These are phyloP conservation scores for Macropis europaea DNA, from an alignment of 2,888 invertebrate species.

Conservation along the genomic window DNA sequence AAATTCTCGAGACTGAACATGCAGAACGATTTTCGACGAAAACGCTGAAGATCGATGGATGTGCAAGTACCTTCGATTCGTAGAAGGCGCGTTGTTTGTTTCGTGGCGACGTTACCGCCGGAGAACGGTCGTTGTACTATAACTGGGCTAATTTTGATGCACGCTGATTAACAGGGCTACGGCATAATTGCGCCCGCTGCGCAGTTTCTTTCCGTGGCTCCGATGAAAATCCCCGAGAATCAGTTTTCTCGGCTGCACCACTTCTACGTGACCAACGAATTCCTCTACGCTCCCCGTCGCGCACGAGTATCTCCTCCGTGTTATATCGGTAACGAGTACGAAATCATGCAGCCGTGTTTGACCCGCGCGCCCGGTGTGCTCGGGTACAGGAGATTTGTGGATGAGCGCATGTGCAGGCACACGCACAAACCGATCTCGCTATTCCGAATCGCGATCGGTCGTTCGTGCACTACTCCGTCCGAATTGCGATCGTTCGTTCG, in stretches of 20 bases:
- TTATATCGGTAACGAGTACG: no score
- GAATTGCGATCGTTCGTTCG: no score
- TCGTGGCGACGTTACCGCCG: slow-evolving; percentile 8
- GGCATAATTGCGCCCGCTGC: slow-evolving; percentile 24
- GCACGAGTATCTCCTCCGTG: no score
- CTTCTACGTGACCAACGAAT: no score
- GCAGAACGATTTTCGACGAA: not conserved
- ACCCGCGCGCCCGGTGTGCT: no score
- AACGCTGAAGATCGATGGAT: not conserved
- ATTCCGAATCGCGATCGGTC: no score
- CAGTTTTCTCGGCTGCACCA: not conserved
- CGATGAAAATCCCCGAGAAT: not conserved
- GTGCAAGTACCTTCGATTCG: slow-evolving; percentile 33
- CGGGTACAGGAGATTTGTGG: no score
- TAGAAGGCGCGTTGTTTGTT: slow-evolving; percentile 6
- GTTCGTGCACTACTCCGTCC: no score
- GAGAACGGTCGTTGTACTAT: slow-evolving; percentile 56
- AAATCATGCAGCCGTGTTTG: no score
- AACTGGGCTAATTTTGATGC: slow-evolving; percentile 73
- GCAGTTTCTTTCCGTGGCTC: slow-evolving; percentile 8
- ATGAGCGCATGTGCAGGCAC: no score
- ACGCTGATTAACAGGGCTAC: slow-evolving; percentile 70
- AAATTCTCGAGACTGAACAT: not conserved
- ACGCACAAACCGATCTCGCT: no score
- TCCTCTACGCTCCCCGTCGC: no score